Percentiles rank a stretch among this genome's conserved stretches.
Evolutionary conservation across 2,888 invertebrate genomes (phyloP).

Genomic region (Leptogaster cylindrica): DNA sequence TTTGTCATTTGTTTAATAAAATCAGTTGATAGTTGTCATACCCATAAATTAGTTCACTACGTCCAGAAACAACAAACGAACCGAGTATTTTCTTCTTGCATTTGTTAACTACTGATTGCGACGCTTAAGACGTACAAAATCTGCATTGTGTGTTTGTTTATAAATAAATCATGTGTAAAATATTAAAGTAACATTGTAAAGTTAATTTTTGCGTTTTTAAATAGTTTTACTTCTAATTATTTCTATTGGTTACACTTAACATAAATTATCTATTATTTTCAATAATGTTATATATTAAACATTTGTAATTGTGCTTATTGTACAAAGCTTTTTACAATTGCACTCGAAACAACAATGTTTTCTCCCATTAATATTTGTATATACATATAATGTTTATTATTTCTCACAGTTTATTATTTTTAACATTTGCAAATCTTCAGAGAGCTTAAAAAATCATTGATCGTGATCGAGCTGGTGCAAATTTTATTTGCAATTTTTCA

Average conservation of each 20-base stretch:
- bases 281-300: slow-evolving; percentile 24
- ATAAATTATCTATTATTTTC: slow-evolving; percentile 7
- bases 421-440: no score
- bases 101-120: slow-evolving; percentile 28
- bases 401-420: slow-evolving; percentile 10
- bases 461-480: slow-evolving; percentile 20
- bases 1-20: slow-evolving; percentile 31
- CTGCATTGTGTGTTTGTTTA: slow-evolving; percentile 31
- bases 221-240: neutral
- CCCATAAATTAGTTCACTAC: slow-evolving; percentile 12
- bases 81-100: neutral
- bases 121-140: slow-evolving; percentile 11
- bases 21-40: slow-evolving; percentile 18
- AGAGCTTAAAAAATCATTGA: no score
- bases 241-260: neutral
- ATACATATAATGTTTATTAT: slow-evolving; percentile 13
- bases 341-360: slow-evolving; percentile 33
- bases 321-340: slow-evolving; percentile 34
- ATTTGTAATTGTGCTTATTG: slow-evolving; percentile 34
- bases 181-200: slow-evolving; percentile 15
- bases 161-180: slow-evolving; percentile 27
- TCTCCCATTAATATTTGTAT: neutral
- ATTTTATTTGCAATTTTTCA: slow-evolving; percentile 21
- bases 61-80: neutral
- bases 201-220: slow-evolving; percentile 7